These are phyloP conservation scores for Craterocephalus amniculus DNA, from an alignment of 2,797 vertebrate genomes.

Conservation along the genomic window DNA sequence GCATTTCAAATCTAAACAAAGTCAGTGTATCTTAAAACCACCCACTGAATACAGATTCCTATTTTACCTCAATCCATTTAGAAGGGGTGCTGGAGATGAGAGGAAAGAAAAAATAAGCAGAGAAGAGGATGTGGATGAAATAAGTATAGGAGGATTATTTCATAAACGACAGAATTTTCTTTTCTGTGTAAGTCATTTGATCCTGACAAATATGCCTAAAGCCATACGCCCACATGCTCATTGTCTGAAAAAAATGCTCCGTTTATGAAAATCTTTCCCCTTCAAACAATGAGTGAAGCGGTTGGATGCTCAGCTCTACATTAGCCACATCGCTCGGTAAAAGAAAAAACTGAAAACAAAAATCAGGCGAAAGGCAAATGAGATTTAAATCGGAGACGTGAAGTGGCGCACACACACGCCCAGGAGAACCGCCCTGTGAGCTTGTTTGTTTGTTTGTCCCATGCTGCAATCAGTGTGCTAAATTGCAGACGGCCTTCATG, in stretches of 20 bases:
- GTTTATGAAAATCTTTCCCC: constrained; percentile 68
- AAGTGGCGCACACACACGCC: constrained; percentile 36
- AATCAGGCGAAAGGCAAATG: constrained; percentile 54
- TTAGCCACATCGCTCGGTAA: constrained; percentile 37
- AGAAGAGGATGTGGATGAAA: constrained; percentile 75
- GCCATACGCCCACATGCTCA: constrained; percentile 80
- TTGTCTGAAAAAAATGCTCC: constrained; percentile 77
- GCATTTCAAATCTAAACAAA: constrained; percentile 75
- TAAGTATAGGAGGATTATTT: constrained; percentile 83
- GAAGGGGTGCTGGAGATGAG: constrained; percentile 40
- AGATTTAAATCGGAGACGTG: constrained; percentile 62
- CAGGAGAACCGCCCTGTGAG: constrained; percentile 52
- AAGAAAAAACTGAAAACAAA: neutral
- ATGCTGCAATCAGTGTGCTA: constrained; percentile 45
- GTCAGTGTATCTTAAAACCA: constrained; percentile 67
- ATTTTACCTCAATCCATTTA: constrained; percentile 71
- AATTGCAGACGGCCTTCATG: constrained; percentile 50
- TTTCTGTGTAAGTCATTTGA: constrained; percentile 81
- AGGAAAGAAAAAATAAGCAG: constrained; percentile 49
- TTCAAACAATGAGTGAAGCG: constrained; percentile 54
- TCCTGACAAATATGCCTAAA: constrained; percentile 82
- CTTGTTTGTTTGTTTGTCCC: constrained; percentile 61
- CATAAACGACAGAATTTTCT: constrained; percentile 81
- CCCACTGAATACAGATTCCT: constrained; percentile 73
- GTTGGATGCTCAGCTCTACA: constrained; percentile 56